Percentiles rank a stretch among this genome's conserved stretches.
Evolutionary conservation across 2,797 vertebrate genomes (phyloP).

Genomic region (Malurus leucopterus): DNA sequence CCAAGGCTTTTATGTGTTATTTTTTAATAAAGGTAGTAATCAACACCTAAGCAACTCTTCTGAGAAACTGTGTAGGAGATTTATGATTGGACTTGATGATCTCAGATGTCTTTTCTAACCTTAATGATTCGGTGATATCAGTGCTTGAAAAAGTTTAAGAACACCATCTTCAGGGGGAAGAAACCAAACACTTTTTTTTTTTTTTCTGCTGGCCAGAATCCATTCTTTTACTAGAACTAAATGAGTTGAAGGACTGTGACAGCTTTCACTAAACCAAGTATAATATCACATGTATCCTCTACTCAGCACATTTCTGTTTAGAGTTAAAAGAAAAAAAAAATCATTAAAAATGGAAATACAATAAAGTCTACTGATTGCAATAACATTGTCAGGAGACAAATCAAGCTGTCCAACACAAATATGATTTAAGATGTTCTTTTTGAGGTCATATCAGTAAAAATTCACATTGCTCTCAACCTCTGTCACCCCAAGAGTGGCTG

Average conservation of each 20-base stretch:
- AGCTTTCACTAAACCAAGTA: neutral
- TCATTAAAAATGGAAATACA: neutral
- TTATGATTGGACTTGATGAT: neutral
- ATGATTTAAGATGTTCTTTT: neutral
- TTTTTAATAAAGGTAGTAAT: neutral
- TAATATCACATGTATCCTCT: accelerated
- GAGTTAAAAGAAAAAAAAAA: neutral
- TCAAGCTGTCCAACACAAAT: neutral
- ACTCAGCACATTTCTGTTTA: neutral
- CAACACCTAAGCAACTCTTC: neutral
- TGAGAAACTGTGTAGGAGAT: neutral
- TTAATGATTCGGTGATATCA: neutral
- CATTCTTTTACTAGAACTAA: neutral
- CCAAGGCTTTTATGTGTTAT: neutral
- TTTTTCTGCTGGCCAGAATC: neutral
- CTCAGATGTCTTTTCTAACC: neutral
- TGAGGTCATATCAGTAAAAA: neutral
- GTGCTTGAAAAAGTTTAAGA: neutral
- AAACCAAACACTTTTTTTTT: neutral
- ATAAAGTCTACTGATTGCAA: neutral
- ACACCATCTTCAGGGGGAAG: neutral
- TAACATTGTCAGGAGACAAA: neutral
- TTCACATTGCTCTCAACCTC: neutral
- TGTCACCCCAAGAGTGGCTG: neutral
- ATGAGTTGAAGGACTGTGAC: neutral